Conservation (phyloP, 2,888 invertebrate genomes). For the Pyrrhosoma nymphula region DNA sequence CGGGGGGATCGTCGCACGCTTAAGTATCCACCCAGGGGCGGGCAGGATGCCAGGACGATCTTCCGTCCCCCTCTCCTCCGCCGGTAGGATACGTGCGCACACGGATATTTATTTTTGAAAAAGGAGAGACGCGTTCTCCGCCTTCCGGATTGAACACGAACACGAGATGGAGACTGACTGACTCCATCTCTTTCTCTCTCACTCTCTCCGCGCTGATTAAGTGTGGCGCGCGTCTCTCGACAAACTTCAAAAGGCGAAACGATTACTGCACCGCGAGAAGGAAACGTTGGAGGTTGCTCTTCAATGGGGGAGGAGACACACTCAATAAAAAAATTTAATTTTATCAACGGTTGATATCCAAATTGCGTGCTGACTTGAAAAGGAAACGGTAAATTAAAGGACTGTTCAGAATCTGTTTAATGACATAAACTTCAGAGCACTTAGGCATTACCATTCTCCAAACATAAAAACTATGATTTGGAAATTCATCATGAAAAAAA, state of each 20-base stretch:
- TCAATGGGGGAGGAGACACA: neutral
- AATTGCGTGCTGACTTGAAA: neutral
- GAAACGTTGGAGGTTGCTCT: neutral
- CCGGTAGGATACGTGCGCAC: neutral
- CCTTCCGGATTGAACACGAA: neutral
- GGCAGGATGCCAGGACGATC: conserved; percentile 9
- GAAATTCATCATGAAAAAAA: no score
- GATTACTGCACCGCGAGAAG: neutral
- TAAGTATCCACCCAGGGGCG: neutral
- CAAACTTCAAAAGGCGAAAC: neutral
- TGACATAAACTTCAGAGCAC: no score
- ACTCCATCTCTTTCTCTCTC: no score
- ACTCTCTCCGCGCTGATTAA: neutral
- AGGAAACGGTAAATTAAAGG: neutral
- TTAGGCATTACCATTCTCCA: no score
- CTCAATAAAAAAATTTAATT: neutral
- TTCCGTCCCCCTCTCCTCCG: neutral
- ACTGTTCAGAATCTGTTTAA: no score
- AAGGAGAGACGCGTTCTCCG: neutral
- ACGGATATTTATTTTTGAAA: conserved; percentile 29
- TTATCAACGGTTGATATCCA: neutral
- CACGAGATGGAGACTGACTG: neutral
- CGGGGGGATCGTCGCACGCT: neutral
- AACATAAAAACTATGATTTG: no score
- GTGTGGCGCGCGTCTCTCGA: neutral